Evolutionary conservation across 2,888 invertebrate genomes (phyloP).

Genomic region (Argyresthia albistria): DNA sequence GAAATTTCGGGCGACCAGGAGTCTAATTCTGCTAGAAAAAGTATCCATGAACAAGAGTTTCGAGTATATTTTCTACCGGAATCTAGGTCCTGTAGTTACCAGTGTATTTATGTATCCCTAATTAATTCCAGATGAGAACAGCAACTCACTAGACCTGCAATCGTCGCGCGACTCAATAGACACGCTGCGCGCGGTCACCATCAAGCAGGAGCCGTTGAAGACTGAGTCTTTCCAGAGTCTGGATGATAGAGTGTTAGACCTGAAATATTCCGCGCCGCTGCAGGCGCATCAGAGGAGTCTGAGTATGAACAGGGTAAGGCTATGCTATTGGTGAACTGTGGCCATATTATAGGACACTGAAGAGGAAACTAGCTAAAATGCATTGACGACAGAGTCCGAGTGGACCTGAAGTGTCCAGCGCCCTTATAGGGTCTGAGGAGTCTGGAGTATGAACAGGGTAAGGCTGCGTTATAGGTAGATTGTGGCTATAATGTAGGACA

Average conservation of each 20-base stretch:
- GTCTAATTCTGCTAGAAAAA: too few relatives aligned
- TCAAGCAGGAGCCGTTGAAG: slow-evolving; percentile 54
- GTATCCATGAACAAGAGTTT: too few relatives aligned
- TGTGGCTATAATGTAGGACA: too few relatives aligned
- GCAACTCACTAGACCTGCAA: slow-evolving; percentile 55
- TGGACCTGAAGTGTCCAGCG: slow-evolving; percentile 51
- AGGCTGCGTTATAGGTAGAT: too few relatives aligned
- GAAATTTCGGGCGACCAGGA: too few relatives aligned
- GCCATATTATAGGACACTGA: too few relatives aligned
- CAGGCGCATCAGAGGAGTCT: slow-evolving; percentile 62
- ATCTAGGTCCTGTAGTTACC: too few relatives aligned
- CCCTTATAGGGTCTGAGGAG: slow-evolving; percentile 60
- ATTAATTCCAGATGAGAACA: slow-evolving; percentile 46
- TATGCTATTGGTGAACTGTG: too few relatives aligned
- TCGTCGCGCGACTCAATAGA: slow-evolving; percentile 62
- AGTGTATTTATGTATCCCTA: too few relatives aligned
- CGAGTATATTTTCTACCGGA: too few relatives aligned
- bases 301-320: slow-evolving; percentile 66
- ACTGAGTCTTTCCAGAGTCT: slow-evolving; percentile 44
- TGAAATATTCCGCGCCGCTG: slow-evolving; percentile 51
- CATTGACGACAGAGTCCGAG: slow-evolving; percentile 44
- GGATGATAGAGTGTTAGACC: slow-evolving; percentile 52
- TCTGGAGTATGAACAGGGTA: slow-evolving; percentile 66
- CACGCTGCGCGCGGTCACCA: slow-evolving; percentile 57
- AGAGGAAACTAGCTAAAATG: too few relatives aligned